Evolutionary conservation across 2,888 invertebrate species (phyloP), one percentile per base, ranked within the genome.

Genomic region (Coleophora flavipennella): DNA sequence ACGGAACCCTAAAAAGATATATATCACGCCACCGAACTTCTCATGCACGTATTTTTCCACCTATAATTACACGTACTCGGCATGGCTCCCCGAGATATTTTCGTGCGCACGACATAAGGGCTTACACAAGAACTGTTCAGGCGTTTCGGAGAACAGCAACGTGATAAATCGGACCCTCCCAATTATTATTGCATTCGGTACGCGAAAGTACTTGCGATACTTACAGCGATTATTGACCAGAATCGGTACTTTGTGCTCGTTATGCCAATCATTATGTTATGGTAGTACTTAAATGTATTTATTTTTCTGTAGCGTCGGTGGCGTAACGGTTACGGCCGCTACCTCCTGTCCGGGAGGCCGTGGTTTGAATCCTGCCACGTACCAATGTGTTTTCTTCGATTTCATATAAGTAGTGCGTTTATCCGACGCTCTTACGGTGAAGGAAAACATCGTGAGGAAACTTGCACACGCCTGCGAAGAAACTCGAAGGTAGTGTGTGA

Each of bases 81-180:
- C 73, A 67, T 73, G 73, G 68, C 68, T 71, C 64, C 61, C 60
- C 63, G 73, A 77, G 76, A 79, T 78, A 77, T 80, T 75, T 78
- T 79, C 76, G 80, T 77, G 79, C 67, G 68, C 79, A 79, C 78
- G 77, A 80, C 72, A 73, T 68, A 72, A 79, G 75, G 71, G 78
- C 72, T 77, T 78, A 62, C 76, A 75, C 72, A 80, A 81, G 75
- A 78, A 78, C 66, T 74, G 76, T 74, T 75, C 78, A 66, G 73
- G 65, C 73, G 55, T 72, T 83, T 84, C 83, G 69, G 73, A 75
- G 83, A 83, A 84, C 70, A 69, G 68, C 55, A 65, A 76, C 76
- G 80, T 83, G 83, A 81, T 81, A 80, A 83, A 80, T 78, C 77
- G 78, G 69, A 77, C 77, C 80, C 79, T 64, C 79, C n/a, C 79